Percentiles rank a stretch among this genome's conserved stretches.
Conservation (phyloP, 2,888 invertebrate species). For the Argyra leucocephala region DNA sequence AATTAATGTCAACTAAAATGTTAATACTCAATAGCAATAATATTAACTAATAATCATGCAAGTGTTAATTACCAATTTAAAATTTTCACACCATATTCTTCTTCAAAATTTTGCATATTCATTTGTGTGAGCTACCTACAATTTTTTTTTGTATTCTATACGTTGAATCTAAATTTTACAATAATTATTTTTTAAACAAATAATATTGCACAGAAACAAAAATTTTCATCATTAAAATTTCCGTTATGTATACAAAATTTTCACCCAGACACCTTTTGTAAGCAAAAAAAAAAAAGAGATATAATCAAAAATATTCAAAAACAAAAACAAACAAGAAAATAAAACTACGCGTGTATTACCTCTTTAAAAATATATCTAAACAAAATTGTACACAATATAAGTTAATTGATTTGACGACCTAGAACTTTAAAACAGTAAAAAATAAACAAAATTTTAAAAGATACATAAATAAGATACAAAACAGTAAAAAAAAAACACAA, state of each 20-base stretch:
- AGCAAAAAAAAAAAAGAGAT: background rate
- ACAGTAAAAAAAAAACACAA: background rate
- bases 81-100: no score
- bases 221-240: background rate
- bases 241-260: background rate
- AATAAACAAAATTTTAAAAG: background rate
- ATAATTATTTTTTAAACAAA: no score
- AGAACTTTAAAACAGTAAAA: background rate
- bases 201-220: no score
- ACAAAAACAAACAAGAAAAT: background rate
- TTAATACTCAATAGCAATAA: no score
- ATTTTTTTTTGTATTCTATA: no score
- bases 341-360: background rate
- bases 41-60: no score
- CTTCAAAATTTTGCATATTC: no score
- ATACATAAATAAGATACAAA: background rate
- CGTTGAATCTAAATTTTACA: no score
- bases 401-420: constrained; percentile 6
- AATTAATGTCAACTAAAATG: no score
- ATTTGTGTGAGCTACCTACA: no score
- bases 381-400: constrained; percentile 6
- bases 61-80: no score
- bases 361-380: background rate
- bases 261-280: background rate
- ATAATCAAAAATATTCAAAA: background rate